phyloP scores from a whole-genome alignment of 2,113 vertebrate genomes.

The Calyptomena viridis region DNA sequence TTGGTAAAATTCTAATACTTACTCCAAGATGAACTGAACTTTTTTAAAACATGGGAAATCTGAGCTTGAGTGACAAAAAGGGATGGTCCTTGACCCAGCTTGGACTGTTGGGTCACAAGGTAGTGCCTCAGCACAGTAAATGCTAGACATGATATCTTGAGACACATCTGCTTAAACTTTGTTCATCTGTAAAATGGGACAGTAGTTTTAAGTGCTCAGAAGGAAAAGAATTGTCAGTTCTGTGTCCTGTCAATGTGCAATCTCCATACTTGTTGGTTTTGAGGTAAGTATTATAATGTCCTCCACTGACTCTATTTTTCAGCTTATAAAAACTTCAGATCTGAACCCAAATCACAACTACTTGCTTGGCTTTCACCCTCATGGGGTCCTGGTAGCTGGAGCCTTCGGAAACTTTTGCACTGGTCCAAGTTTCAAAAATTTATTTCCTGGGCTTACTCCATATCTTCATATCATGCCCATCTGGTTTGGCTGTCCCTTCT shows the following conservation, averaged over 20 bases:
- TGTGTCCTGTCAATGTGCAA: neutral
- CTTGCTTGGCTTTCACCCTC: conserved; percentile 80
- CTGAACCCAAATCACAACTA: conserved; percentile 78
- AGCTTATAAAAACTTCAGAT: conserved; percentile 79
- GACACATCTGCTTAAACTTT: neutral
- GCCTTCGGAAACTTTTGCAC: conserved; percentile 79
- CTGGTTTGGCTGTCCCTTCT: conserved; percentile 75
- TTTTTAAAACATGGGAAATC: neutral
- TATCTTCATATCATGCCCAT: conserved; percentile 72
- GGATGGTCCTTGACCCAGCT: no score
- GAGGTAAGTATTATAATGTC: neutral
- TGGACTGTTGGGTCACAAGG: neutral
- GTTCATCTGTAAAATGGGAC: neutral
- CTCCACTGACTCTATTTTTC: neutral
- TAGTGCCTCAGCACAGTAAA: neutral
- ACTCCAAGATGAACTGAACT: neutral
- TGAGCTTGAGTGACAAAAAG: neutral
- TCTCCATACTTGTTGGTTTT: neutral
- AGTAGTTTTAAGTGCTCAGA: neutral
- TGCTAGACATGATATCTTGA: neutral
- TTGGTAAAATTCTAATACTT: neutral
- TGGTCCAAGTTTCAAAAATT: conserved; percentile 55
- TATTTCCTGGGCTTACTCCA: conserved; percentile 74
- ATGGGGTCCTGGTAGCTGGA: conserved; percentile 76
- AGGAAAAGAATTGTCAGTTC: neutral